phyloP scores from a whole-genome alignment of 2,113 vertebrate species.

The Girardinichthys multiradiatus region DNA sequence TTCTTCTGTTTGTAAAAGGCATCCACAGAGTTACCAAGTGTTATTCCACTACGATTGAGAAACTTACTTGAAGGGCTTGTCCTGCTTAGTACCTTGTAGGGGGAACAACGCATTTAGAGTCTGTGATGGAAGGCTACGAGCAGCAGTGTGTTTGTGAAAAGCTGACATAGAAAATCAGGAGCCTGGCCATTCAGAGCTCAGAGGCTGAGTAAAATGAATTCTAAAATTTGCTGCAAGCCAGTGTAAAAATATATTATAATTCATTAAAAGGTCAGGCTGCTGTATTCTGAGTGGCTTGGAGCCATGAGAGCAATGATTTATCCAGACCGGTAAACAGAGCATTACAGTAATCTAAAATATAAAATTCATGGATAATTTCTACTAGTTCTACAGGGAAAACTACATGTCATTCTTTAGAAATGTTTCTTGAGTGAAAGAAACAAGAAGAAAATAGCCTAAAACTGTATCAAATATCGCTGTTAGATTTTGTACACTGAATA shows the following conservation, averaged over 20 bases:
- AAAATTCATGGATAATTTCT: background rate
- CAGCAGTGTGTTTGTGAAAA: too few relatives aligned
- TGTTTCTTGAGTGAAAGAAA: constrained; percentile 4
- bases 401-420: background rate
- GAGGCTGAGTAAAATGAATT: background rate
- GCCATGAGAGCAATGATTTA: background rate
- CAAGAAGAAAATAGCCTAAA: background rate
- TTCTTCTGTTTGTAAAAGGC: too few relatives aligned
- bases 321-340: background rate
- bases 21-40: too few relatives aligned
- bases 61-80: too few relatives aligned
- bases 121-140: too few relatives aligned
- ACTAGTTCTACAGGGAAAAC: background rate
- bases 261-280: background rate
- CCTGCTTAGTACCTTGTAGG: too few relatives aligned
- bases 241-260: background rate
- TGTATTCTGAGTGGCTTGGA: background rate
- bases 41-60: too few relatives aligned
- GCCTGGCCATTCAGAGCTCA: too few relatives aligned
- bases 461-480: background rate
- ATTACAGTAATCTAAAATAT: background rate
- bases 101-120: too few relatives aligned
- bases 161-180: too few relatives aligned
- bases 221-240: background rate
- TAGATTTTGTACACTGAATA: background rate